Evolutionary conservation across 2,113 vertebrate genomes (phyloP).

Genomic region (Phyllostomus discolor): DNA sequence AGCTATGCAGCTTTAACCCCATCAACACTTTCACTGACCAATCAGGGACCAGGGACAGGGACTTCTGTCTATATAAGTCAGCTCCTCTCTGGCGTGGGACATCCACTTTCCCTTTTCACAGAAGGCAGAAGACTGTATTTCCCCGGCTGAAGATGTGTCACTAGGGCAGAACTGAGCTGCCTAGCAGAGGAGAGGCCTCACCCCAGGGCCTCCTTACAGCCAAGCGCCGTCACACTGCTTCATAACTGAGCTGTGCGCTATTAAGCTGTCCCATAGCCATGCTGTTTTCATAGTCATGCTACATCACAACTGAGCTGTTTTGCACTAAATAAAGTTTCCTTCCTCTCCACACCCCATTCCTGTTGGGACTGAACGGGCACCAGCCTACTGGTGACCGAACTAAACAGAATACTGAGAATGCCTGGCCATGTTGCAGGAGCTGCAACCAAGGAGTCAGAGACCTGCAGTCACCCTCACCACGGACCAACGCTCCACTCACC

Average conservation of each 20-base stretch:
- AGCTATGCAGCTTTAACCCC: not conserved
- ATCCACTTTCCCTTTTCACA: not conserved
- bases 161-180: not conserved
- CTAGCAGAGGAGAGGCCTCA: not conserved
- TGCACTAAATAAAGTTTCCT: not conserved
- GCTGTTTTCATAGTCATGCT: not conserved
- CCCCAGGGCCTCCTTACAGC: not conserved
- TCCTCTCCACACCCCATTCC: not conserved
- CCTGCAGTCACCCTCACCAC: not conserved
- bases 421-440: not conserved
- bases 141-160: not conserved
- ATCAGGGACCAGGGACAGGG: not conserved
- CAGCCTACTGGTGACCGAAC: not conserved
- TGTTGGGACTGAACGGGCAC: not conserved
- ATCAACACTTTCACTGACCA: not conserved
- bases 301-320: not conserved
- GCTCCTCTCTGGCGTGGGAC: not conserved
- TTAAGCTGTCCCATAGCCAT: not conserved
- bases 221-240: not conserved
- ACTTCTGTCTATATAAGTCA: not conserved
- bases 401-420: not conserved
- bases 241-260: not conserved
- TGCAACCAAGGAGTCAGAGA: not conserved
- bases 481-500: slow-evolving; percentile 80
- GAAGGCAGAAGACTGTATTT: not conserved